A percentile compares a stretch with the other conserved stretches of the same genome.
Evolutionary conservation across 2,888 invertebrate species (phyloP).

Genomic region (Endotricha flammealis): DNA sequence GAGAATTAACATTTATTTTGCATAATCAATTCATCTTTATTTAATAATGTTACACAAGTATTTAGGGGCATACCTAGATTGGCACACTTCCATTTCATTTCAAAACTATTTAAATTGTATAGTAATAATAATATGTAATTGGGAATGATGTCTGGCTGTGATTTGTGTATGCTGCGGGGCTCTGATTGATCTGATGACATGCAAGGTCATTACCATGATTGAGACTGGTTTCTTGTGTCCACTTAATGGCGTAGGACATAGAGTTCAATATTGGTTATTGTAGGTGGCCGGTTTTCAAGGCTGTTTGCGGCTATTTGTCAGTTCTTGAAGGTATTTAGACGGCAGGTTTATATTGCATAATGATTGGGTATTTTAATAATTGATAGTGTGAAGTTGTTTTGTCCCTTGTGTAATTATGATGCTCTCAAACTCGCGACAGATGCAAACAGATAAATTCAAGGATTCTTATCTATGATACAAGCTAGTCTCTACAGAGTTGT

Average conservation of each 20-base stretch:
- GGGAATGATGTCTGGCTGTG: too few relatives aligned
- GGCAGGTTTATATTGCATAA: constrained; percentile 37
- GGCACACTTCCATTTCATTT: constrained; percentile 52
- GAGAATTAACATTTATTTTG: constrained; percentile 48
- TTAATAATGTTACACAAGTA: constrained; percentile 38
- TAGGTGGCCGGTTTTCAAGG: constrained; percentile 41
- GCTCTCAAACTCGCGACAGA: too few relatives aligned
- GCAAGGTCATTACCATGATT: constrained; percentile 55
- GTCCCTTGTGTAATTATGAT: constrained; percentile 3
- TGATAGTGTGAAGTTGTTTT: not conserved
- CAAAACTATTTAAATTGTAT: constrained; percentile 6
- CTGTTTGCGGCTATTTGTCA: constrained; percentile 40
- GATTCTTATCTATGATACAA: too few relatives aligned
- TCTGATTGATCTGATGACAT: constrained; percentile 32
- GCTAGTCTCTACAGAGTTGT: too few relatives aligned
- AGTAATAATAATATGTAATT: constrained; percentile 2
- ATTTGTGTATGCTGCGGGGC: too few relatives aligned
- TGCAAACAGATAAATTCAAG: too few relatives aligned
- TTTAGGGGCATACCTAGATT: constrained; percentile 46
- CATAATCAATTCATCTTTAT: constrained; percentile 42
- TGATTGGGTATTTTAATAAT: constrained; percentile 16
- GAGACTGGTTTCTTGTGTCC: constrained; percentile 17
- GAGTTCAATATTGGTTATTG: constrained; percentile 37
- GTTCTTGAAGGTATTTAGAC: constrained; percentile 26
- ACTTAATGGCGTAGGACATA: constrained; percentile 31